phyloP scores from a whole-genome alignment of 2,888 invertebrate genomes.

The Emmelina monodactyla region DNA sequence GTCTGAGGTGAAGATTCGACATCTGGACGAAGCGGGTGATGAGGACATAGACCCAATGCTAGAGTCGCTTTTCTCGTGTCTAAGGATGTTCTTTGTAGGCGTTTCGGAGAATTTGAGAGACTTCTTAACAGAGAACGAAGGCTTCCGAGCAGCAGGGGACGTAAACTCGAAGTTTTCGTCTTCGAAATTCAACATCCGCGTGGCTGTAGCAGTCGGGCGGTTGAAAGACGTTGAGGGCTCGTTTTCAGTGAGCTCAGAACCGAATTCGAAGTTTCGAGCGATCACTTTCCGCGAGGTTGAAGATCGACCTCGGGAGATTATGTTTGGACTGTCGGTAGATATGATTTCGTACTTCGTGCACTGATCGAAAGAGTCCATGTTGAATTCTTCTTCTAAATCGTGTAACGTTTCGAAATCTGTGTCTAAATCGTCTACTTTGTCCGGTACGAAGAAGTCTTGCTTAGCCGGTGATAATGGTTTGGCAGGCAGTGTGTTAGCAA shows the following conservation, averaged over 20 bases:
- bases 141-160: constrained; percentile 34
- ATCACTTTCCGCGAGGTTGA: constrained; percentile 35
- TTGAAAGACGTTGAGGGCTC: constrained; percentile 54
- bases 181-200: constrained; percentile 49
- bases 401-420: constrained; percentile 44
- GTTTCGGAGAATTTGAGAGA: constrained; percentile 45
- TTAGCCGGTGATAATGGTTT: constrained; percentile 17
- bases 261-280: constrained; percentile 45
- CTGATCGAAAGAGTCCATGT: constrained; percentile 42
- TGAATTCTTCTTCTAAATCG: constrained; percentile 54
- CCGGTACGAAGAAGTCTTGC: constrained; percentile 28
- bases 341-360: constrained; percentile 60
- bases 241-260: constrained; percentile 43
- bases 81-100: constrained; percentile 28
- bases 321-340: constrained; percentile 55
- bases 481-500: constrained; percentile 33
- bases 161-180: constrained; percentile 51
- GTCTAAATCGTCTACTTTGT: constrained; percentile 27
- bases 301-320: constrained; percentile 42
- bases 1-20: constrained; percentile 35
- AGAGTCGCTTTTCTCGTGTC: constrained; percentile 38
- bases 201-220: constrained; percentile 29
- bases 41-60: constrained; percentile 40
- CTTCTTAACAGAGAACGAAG: constrained; percentile 37
- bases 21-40: constrained; percentile 26